These are phyloP conservation scores for Rhinophrynus dorsalis DNA, from an alignment of 2,797 vertebrate species.

Conservation along the genomic window DNA sequence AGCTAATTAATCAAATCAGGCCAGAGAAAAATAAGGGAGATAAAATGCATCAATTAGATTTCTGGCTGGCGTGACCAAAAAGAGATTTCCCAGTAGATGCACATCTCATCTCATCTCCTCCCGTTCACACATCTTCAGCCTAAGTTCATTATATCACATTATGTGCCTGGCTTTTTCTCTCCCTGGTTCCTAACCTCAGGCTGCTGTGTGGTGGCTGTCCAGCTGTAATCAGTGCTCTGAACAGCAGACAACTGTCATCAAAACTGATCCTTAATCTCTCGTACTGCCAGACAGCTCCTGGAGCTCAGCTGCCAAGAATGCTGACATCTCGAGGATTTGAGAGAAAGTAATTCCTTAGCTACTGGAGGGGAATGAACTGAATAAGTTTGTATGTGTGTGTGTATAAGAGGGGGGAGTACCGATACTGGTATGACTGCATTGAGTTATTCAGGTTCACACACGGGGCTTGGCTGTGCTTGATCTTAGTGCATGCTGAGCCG, in stretches of 20 bases:
- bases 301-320: neutral
- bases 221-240: slow-evolving; percentile 10
- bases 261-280: slow-evolving; percentile 1
- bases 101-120: slow-evolving; percentile 17
- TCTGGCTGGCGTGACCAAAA: slow-evolving; percentile 22
- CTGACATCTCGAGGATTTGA: neutral
- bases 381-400: no score
- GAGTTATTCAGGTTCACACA: no score
- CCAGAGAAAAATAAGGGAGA: slow-evolving; percentile 7
- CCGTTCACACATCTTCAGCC: slow-evolving; percentile 8
- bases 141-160: slow-evolving; percentile 33
- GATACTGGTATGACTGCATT: no score
- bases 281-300: neutral
- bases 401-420: no score
- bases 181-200: neutral
- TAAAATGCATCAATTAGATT: slow-evolving; percentile 32
- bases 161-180: slow-evolving; percentile 3
- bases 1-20: slow-evolving; percentile 38
- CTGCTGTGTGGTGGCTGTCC: neutral
- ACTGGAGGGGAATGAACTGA: no score
- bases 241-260: slow-evolving; percentile 6
- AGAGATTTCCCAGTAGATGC: slow-evolving; percentile 43
- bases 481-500: no score
- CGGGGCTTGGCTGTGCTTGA: no score
- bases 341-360: neutral